These are phyloP conservation scores for Hydractinia symbiolongicarpus DNA, from an alignment of 30 jellyfish, hydroid and myxozoan species.

Conservation along the genomic window DNA sequence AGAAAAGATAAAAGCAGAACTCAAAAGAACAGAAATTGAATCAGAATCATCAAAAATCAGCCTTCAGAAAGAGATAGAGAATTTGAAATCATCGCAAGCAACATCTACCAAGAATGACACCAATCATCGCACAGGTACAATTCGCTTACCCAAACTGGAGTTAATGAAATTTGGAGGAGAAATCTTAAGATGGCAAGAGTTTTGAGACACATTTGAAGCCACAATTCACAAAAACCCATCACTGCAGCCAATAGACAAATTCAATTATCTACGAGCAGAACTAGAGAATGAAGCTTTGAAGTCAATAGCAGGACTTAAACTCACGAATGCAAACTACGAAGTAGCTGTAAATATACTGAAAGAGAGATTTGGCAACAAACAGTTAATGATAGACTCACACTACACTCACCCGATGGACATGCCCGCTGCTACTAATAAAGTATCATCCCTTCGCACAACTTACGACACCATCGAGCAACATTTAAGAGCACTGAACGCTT, in stretches of 20 bases:
- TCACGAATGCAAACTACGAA: slow-evolving; percentile 28
- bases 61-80: not conserved
- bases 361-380: slow-evolving; percentile 38
- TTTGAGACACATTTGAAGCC: slow-evolving; percentile 38
- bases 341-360: slow-evolving; percentile 29
- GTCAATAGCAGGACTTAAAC: slow-evolving; percentile 28
- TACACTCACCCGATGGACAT: too few species aligned
- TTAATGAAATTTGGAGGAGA: too few species aligned
- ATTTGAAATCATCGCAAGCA: too few species aligned
- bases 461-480: too few species aligned
- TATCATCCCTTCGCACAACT: too few species aligned
- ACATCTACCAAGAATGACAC: not conserved
- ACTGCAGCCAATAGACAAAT: slow-evolving; percentile 33
- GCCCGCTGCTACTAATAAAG: too few species aligned
- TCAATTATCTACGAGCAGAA: slow-evolving; percentile 17
- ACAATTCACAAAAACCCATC: too few species aligned
- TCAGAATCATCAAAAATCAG: slow-evolving; percentile 18
- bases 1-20: slow-evolving; percentile 26
- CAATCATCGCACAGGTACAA: slow-evolving; percentile 33
- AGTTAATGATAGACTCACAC: slow-evolving; percentile 38
- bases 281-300: slow-evolving; percentile 40
- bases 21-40: slow-evolving; percentile 25
- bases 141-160: too few species aligned
- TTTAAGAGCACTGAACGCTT: too few species aligned
- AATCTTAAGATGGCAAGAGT: too few species aligned